Conservation (phyloP, 2,888 invertebrate genomes). For the Melitaea athalia region DNA sequence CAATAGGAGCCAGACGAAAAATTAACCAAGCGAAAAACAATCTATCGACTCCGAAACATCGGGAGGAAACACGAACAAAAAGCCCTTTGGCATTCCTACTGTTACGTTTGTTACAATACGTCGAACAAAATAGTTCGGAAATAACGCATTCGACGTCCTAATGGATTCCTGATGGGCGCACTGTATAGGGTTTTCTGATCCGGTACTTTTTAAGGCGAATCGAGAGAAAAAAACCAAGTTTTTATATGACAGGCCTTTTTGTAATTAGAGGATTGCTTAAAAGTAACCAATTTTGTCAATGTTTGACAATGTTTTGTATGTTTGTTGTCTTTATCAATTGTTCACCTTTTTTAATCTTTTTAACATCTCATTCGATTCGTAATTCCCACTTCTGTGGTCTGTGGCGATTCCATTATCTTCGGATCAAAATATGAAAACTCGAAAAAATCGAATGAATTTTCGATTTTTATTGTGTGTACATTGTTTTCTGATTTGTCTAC, state of each 20-base stretch:
- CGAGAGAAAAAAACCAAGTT: not conserved
- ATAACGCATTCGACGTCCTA: slow-evolving; percentile 28
- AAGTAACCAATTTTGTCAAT: not conserved
- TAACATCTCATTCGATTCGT: no score
- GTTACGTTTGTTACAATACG: slow-evolving; percentile 34
- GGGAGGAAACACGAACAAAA: slow-evolving; percentile 22
- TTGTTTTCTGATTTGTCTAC: no score
- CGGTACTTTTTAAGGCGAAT: not conserved
- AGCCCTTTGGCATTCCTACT: slow-evolving; percentile 32
- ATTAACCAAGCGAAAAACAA: slow-evolving; percentile 37
- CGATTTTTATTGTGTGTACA: no score
- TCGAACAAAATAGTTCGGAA: slow-evolving; percentile 28
- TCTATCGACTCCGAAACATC: slow-evolving; percentile 36
- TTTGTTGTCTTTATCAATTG: no score
- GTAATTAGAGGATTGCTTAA: not conserved
- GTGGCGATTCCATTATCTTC: no score
- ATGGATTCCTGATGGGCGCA: slow-evolving; percentile 33
- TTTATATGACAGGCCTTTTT: not conserved
- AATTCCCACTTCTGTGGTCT: no score
- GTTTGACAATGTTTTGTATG: not conserved
- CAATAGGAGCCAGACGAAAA: slow-evolving; percentile 27
- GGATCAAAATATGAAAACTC: no score
- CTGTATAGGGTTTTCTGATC: slow-evolving; percentile 9
- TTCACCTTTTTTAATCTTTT: no score
- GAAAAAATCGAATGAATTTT: no score